Evolutionary conservation across 2,113 vertebrate genomes (phyloP).

Genomic region (Mesembrinibis cayennensis): DNA sequence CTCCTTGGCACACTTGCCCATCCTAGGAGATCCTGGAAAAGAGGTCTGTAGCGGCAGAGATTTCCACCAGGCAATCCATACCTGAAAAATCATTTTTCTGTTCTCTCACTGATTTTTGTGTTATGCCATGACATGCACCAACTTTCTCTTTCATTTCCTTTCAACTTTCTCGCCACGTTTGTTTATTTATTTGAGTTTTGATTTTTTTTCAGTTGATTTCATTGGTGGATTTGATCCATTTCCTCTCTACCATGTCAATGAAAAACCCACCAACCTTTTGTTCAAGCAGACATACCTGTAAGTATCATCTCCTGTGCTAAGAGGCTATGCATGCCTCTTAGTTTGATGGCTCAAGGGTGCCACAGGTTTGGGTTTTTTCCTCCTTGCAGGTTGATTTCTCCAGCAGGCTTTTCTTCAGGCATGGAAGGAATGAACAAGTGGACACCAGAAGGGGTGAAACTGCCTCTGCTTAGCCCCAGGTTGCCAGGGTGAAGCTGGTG

Average conservation of each 20-base stretch:
- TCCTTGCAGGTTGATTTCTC: background rate
- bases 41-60: background rate
- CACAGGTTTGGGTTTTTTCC: background rate
- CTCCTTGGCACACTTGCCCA: background rate
- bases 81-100: background rate
- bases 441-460: background rate
- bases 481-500: background rate
- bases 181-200: conserved; percentile 75
- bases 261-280: conserved; percentile 91
- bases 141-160: conserved; percentile 33
- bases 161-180: conserved; percentile 47
- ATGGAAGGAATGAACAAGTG: background rate
- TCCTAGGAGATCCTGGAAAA: background rate
- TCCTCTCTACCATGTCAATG: conserved; percentile 94
- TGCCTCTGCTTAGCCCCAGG: background rate
- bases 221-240: conserved; percentile 97
- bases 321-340: background rate
- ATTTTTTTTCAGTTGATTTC: conserved; percentile 97
- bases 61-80: background rate
- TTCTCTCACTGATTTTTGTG: background rate
- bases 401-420: background rate
- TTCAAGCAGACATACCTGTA: conserved; percentile 91
- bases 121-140: background rate
- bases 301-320: conserved; percentile 71
- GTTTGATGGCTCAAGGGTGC: background rate